phyloP scores from a whole-genome alignment of 2,113 vertebrate species.

The Pachyramphus minor region DNA sequence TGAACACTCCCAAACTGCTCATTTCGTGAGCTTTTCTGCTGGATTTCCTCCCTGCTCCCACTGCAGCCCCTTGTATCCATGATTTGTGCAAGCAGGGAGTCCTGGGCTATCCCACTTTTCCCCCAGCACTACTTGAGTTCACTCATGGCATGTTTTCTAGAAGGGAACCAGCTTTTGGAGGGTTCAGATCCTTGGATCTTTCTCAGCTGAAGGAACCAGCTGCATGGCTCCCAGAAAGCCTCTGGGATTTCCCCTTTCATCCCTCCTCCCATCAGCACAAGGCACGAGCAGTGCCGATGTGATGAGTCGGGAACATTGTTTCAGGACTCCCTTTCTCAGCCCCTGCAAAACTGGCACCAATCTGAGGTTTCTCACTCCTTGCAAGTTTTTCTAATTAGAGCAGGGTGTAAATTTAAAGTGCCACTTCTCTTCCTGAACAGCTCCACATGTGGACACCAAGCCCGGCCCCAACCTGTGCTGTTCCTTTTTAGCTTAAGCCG shows the following conservation, averaged over 20 bases:
- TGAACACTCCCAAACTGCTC: neutral
- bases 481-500: neutral
- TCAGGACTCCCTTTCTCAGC: neutral
- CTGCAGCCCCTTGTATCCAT: neutral
- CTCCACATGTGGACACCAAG: neutral
- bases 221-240: neutral
- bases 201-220: neutral
- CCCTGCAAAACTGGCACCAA: neutral
- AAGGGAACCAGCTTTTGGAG: neutral
- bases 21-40: neutral
- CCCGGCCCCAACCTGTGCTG: neutral
- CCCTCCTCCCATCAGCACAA: neutral
- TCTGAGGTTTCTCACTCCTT: neutral
- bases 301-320: neutral
- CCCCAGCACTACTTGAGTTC: neutral
- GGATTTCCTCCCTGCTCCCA: neutral
- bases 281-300: neutral
- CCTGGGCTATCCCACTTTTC: neutral
- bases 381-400: neutral
- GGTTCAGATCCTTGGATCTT: neutral
- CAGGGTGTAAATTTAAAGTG: neutral
- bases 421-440: neutral
- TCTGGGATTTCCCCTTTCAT: neutral
- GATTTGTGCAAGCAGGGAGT: neutral
- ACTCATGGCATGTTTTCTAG: neutral